Conservation (phyloP, 2,888 invertebrate genomes). For the Hanleya hanleyi region DNA sequence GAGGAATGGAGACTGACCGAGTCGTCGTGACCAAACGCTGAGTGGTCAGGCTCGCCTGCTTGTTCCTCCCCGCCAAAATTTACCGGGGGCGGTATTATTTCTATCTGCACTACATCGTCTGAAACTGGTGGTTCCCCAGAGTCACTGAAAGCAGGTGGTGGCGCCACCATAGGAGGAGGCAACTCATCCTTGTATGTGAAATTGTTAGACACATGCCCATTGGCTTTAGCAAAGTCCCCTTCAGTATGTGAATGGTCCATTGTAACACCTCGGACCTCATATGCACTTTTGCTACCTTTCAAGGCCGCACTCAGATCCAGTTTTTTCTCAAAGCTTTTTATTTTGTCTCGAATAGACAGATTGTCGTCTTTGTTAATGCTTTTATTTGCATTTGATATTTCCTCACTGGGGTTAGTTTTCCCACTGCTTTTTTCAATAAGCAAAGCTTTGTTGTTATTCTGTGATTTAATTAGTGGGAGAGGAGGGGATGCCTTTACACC, state of each 20-base stretch:
- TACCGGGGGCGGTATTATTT: constrained; percentile 63
- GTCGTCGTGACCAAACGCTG: constrained; percentile 55
- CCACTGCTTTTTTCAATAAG: neutral
- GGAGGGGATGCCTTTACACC: neutral
- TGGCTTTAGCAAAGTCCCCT: neutral
- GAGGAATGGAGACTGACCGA: constrained; percentile 66
- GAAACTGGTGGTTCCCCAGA: neutral
- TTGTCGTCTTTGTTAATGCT: neutral
- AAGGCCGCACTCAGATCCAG: neutral
- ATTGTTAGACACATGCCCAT: neutral
- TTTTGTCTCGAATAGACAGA: constrained; percentile 1
- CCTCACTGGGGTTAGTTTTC: neutral
- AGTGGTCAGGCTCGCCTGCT: constrained; percentile 11
- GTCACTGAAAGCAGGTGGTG: constrained; percentile 12
- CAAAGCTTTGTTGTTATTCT: neutral
- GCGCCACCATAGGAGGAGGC: neutral
- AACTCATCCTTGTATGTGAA: no score
- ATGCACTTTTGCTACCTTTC: neutral
- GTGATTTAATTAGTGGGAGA: neutral
- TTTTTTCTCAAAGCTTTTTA: constrained; percentile 8
- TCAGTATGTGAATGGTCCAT: constrained; percentile 20
- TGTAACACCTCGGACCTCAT: constrained; percentile 40
- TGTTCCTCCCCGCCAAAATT: constrained; percentile 40
- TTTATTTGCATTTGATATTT: neutral
- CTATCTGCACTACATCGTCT: constrained; percentile 46